phyloP scores from a whole-genome alignment of 2,113 vertebrate genomes.

The Montifringilla adamsi region DNA sequence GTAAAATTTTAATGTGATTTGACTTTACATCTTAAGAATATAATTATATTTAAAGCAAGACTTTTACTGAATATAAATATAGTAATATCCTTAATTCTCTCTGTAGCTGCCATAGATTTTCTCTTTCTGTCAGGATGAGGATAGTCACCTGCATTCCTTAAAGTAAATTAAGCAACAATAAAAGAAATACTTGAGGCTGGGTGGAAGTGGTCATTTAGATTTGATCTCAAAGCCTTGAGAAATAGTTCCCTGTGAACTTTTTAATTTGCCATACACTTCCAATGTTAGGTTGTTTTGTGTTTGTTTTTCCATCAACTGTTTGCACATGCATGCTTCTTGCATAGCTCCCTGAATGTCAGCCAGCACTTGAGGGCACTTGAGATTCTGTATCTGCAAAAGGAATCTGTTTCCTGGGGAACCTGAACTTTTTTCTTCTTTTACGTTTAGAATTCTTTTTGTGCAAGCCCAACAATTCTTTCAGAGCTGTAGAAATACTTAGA shows the following conservation, averaged over 20 bases:
- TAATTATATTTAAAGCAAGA: conserved; percentile 5
- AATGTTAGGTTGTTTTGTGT: background rate
- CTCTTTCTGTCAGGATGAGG: conserved; percentile 34
- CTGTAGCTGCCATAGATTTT: background rate
- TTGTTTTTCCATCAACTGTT: conserved; percentile 28
- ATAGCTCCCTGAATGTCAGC: conserved; percentile 3
- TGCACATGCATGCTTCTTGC: conserved; percentile 18
- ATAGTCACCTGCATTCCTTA: conserved; percentile 21
- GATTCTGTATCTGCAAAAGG: conserved; percentile 10
- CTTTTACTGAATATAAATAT: conserved; percentile 36
- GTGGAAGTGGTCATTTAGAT: background rate
- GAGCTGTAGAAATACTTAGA: background rate
- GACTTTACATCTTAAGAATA: background rate
- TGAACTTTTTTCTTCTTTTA: background rate
- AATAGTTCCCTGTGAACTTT: background rate
- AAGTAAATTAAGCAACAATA: background rate
- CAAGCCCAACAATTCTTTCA: background rate
- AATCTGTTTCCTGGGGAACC: conserved; percentile 36
- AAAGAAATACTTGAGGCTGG: background rate
- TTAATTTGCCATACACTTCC: background rate
- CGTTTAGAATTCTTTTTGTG: background rate
- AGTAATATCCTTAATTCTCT: conserved; percentile 15
- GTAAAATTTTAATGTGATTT: background rate
- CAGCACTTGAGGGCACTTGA: conserved; percentile 36
- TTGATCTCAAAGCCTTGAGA: background rate